These are phyloP conservation scores for Neoarius graeffei DNA, from an alignment of 2,113 vertebrate genomes.

Conservation along the genomic window DNA sequence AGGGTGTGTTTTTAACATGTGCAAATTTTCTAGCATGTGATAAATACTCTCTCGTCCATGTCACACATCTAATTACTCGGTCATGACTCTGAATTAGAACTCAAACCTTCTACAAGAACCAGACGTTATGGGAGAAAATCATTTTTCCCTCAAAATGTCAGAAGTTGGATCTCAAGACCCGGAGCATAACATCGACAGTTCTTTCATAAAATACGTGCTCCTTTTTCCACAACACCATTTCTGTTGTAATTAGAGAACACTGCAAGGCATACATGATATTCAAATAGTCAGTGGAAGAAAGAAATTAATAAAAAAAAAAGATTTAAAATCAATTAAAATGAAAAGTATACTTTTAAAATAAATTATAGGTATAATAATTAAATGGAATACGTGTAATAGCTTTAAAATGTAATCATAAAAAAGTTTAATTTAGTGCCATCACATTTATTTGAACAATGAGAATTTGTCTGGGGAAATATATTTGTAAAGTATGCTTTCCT, in stretches of 20 bases:
- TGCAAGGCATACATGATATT: background rate
- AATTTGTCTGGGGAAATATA: too few relatives aligned
- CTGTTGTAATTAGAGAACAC: background rate
- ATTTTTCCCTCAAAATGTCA: slow-evolving; percentile 45
- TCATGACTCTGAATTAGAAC: slow-evolving; percentile 45
- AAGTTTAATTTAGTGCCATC: background rate
- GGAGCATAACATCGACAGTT: slow-evolving; percentile 16
- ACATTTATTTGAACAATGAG: background rate
- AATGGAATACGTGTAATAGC: background rate
- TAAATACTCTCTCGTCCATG: slow-evolving; percentile 12
- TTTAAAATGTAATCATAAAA: background rate
- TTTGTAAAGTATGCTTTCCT: background rate
- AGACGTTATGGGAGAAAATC: slow-evolving; percentile 6
- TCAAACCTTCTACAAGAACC: slow-evolving; percentile 24
- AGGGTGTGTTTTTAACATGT: background rate
- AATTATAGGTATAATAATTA: background rate
- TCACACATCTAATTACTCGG: slow-evolving; percentile 54
- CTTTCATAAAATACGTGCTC: background rate
- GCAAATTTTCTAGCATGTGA: background rate
- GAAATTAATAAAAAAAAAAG: background rate
- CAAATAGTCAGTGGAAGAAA: background rate
- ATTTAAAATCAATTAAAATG: background rate
- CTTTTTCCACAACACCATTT: background rate
- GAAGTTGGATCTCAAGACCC: background rate
- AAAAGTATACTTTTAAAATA: background rate